Percentiles rank a stretch among this genome's conserved stretches.
phyloP scores from a whole-genome alignment of 1,140 invertebrate genomes.

The Hyphantria cunea region DNA sequence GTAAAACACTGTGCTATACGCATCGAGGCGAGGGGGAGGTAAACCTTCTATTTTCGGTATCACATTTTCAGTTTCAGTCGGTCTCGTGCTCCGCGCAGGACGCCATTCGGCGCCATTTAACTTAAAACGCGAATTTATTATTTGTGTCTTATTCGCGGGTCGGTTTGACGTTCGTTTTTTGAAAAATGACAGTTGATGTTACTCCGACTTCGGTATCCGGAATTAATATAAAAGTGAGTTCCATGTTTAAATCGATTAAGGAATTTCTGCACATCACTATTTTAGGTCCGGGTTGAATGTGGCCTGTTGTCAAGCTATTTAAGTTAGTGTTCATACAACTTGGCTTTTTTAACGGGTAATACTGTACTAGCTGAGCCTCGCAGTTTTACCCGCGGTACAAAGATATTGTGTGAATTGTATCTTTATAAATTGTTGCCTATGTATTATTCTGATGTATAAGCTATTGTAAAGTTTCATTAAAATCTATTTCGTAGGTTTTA shows the following conservation, averaged over 20 bases:
- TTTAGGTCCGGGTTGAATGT: constrained; percentile 15
- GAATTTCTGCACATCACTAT: constrained; percentile 20
- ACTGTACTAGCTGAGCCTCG: too few species aligned
- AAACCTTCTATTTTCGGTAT: constrained; percentile 71
- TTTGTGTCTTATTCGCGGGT: constrained; percentile 5
- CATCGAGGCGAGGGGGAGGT: constrained; percentile 43
- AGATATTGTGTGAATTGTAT: too few species aligned
- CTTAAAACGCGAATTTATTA: constrained; percentile 25
- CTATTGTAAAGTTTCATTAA: too few species aligned
- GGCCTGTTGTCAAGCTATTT: too few species aligned
- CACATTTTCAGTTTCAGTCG: constrained; percentile 73
- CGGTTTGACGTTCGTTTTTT: constrained; percentile 36
- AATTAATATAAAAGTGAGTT: constrained; percentile 75
- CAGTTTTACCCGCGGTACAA: too few species aligned
- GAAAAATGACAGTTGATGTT: constrained; percentile 57
- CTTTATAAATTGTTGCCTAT: too few species aligned
- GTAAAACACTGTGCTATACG: constrained; percentile 39
- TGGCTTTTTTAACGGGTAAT: background rate
- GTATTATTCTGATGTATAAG: too few species aligned
- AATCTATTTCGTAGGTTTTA: too few species aligned
- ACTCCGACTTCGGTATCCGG: constrained; percentile 59
- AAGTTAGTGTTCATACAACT: too few species aligned
- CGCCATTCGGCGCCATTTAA: constrained; percentile 42
- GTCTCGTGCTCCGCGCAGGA: constrained; percentile 57
- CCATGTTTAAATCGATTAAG: constrained; percentile 7